These are phyloP conservation scores for Eudyptes chrysolophus DNA, from an alignment of 2,113 vertebrate genomes.

Conservation along the genomic window DNA sequence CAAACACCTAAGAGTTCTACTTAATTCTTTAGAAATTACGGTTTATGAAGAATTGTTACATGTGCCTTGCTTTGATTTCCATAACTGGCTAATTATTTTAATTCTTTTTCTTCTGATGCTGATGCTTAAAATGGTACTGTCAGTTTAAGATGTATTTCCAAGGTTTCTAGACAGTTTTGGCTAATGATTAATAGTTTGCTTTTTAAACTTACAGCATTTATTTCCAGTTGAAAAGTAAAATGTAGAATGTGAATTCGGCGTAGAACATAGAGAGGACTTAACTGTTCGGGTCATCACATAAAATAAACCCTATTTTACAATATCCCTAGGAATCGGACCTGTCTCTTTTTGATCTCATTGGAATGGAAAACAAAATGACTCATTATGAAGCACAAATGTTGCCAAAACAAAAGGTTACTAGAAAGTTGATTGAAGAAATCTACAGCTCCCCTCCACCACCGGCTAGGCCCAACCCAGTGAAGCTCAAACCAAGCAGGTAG, in stretches of 20 bases:
- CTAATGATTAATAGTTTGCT: not conserved
- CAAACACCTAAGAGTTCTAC: not conserved
- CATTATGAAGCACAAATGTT: constrained; percentile 84
- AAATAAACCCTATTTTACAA: not conserved
- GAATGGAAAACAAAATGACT: constrained; percentile 85
- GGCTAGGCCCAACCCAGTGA: constrained; percentile 79
- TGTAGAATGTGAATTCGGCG: not conserved
- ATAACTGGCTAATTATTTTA: not conserved
- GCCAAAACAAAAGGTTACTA: constrained; percentile 87
- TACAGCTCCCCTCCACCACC: constrained; percentile 80
- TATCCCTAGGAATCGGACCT: constrained; percentile 76
- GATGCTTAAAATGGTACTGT: not conserved
- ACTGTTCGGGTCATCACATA: not conserved
- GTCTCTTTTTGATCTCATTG: constrained; percentile 87
- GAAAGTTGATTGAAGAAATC: constrained; percentile 90
- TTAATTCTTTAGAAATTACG: not conserved
- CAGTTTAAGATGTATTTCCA: not conserved
- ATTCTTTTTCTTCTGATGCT: not conserved
- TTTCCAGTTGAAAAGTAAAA: not conserved
- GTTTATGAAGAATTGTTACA: not conserved
- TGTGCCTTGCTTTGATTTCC: not conserved
- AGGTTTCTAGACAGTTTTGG: not conserved
- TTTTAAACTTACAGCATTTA: not conserved
- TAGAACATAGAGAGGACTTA: not conserved
- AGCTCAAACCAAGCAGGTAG: constrained; percentile 91